Evolutionary conservation across 2,888 invertebrate species (phyloP).

Genomic region (Allophyes oxyacanthae): DNA sequence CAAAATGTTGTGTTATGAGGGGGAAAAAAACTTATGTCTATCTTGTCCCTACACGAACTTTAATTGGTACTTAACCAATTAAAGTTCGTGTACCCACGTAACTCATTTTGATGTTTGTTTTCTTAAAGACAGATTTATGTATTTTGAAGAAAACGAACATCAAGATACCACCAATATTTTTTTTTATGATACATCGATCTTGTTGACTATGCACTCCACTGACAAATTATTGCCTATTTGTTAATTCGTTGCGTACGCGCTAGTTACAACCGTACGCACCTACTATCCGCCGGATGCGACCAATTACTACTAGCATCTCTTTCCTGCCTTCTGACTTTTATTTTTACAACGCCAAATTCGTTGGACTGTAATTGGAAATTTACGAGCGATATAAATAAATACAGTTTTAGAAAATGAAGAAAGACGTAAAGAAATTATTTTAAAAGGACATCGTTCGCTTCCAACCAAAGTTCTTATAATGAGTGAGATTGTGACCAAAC

Average conservation of each 20-base stretch:
- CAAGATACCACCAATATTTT: too few relatives aligned
- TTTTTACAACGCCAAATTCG: constrained; percentile 55
- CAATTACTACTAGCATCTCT: constrained; percentile 54
- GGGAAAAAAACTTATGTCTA: too few relatives aligned
- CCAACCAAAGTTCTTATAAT: too few relatives aligned
- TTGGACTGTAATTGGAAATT: constrained; percentile 43
- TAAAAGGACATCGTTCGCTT: neutral
- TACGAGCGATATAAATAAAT: constrained; percentile 40
- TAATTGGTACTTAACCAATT: too few relatives aligned
- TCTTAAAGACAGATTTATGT: too few relatives aligned
- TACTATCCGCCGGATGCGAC: constrained; percentile 55
- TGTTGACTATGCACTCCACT: constrained; percentile 29
- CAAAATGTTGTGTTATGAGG: too few relatives aligned
- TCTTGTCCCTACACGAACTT: too few relatives aligned
- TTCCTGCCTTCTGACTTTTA: constrained; percentile 57
- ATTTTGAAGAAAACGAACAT: too few relatives aligned
- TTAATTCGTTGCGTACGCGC: constrained; percentile 55
- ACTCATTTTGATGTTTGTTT: too few relatives aligned
- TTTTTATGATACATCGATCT: constrained; percentile 24
- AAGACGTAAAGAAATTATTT: neutral
- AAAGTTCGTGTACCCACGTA: too few relatives aligned
- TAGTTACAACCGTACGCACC: constrained; percentile 37
- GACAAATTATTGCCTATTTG: constrained; percentile 57
- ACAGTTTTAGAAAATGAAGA: constrained; percentile 15
- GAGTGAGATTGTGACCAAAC: too few relatives aligned